Evolutionary conservation across 1,140 invertebrate species (phyloP).

Genomic region (Ips nitidus): DNA sequence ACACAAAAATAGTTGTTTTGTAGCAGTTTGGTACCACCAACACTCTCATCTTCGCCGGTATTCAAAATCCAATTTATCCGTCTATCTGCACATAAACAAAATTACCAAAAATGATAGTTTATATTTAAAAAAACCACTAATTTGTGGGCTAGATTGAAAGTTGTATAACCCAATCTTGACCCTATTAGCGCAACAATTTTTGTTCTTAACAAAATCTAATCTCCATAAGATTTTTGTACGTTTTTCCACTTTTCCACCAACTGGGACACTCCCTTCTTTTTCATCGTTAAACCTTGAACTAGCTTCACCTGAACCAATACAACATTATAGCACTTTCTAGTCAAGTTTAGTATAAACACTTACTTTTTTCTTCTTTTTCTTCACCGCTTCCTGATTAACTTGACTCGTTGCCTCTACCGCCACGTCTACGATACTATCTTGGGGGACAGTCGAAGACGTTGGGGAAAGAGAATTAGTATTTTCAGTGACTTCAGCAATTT

Average conservation of each 20-base stretch:
- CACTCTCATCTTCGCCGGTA: no score
- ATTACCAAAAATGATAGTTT: no score
- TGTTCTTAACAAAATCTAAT: conserved; percentile 17
- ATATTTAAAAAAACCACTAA: no score
- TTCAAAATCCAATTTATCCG: no score
- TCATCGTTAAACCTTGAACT: conserved; percentile 61
- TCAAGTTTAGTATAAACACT: neutral
- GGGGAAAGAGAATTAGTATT: conserved; percentile 41
- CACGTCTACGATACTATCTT: conserved; percentile 32
- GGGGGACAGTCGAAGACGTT: conserved; percentile 33
- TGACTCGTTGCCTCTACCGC: neutral
- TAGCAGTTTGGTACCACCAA: no score
- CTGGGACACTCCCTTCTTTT: conserved; percentile 71
- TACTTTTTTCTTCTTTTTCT: conserved; percentile 58
- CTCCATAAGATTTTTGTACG: conserved; percentile 62
- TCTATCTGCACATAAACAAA: no score
- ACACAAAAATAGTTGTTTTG: no score
- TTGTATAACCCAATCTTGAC: no score
- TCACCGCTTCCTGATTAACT: conserved; percentile 40
- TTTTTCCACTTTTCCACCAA: conserved; percentile 76
- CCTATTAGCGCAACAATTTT: no score
- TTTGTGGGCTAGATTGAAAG: no score
- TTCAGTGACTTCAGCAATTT: conserved; percentile 59
- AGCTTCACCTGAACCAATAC: conserved; percentile 56
- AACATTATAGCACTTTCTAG: neutral